These are phyloP conservation scores for Sinella curviseta DNA, from an alignment of 1,140 invertebrate species.

Conservation along the genomic window DNA sequence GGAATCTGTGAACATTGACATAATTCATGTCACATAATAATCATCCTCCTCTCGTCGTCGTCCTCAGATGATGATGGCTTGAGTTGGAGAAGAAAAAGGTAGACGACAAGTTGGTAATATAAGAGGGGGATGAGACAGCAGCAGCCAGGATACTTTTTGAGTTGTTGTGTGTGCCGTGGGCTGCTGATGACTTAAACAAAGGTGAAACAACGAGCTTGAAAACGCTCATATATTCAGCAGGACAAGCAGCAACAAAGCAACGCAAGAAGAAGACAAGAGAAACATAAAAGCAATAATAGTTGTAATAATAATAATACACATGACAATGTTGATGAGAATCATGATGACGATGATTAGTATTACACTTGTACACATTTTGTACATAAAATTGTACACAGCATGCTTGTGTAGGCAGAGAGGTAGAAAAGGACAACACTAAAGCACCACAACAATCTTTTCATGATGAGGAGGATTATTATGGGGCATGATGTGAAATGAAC, in stretches of 20 bases:
- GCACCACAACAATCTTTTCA: neutral
- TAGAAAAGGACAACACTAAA: neutral
- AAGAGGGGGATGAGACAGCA: neutral
- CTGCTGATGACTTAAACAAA: no score
- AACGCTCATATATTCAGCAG: neutral
- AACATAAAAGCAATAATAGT: conserved; percentile 2
- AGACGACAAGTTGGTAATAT: neutral
- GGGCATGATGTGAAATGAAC: conserved; percentile 14
- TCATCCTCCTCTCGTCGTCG: conserved; percentile 32
- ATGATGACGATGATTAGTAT: neutral
- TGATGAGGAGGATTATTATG: neutral
- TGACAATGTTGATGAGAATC: neutral
- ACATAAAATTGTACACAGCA: no score
- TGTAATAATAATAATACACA: conserved; percentile 1
- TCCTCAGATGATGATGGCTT: conserved; percentile 4
- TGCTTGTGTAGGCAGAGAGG: neutral
- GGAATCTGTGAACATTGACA: conserved; percentile 26
- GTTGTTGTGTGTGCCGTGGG: no score
- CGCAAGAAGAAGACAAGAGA: neutral
- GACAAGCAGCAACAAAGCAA: neutral
- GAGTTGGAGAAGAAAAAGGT: neutral
- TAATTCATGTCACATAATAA: conserved; percentile 20
- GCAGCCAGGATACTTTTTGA: neutral
- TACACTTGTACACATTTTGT: neutral
- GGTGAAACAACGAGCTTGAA: neutral